These are phyloP conservation scores for Drosophila glabriapex DNA, from an alignment of 2,888 invertebrate species.

Conservation along the genomic window DNA sequence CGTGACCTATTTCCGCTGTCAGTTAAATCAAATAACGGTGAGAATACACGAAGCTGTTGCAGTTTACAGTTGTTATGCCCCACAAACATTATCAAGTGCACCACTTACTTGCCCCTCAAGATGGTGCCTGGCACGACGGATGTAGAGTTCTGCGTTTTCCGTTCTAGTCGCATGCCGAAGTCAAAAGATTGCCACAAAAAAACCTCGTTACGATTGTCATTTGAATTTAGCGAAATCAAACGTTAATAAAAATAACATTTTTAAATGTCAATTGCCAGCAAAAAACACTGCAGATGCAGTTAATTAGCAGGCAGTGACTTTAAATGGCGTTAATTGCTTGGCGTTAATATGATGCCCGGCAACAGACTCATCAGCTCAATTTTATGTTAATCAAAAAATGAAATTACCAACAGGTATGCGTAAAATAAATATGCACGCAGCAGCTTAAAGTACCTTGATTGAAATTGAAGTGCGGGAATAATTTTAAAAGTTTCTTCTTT, in stretches of 20 bases:
- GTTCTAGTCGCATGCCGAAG: constrained; percentile 25
- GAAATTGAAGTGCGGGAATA: constrained; percentile 10
- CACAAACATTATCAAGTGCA: constrained; percentile 54
- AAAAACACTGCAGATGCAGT: constrained; percentile 41
- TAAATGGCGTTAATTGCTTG: constrained; percentile 72
- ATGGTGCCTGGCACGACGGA: constrained; percentile 7
- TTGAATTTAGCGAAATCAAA: constrained; percentile 2
- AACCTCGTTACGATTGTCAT: constrained; percentile 5
- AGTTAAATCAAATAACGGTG: constrained; percentile 59
- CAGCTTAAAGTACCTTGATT: constrained; percentile 41
- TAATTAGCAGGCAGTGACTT: constrained; percentile 68
- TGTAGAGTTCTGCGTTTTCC: constrained; percentile 20
- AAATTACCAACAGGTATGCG: constrained; percentile 63
- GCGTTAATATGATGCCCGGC: constrained; percentile 58
- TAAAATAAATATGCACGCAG: constrained; percentile 20
- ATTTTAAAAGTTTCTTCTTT: background rate
- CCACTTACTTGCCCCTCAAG: background rate
- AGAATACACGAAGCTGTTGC: constrained; percentile 53
- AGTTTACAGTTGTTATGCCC: constrained; percentile 46
- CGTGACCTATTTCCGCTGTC: constrained; percentile 58
- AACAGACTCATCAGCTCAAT: constrained; percentile 20
- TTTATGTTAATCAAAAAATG: constrained; percentile 56
- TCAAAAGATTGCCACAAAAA: constrained; percentile 22
- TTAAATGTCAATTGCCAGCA: constrained; percentile 24
- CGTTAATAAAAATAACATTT: background rate